These are phyloP conservation scores for Caradrina kadenii DNA, from an alignment of 2,888 invertebrate genomes.

Conservation along the genomic window DNA sequence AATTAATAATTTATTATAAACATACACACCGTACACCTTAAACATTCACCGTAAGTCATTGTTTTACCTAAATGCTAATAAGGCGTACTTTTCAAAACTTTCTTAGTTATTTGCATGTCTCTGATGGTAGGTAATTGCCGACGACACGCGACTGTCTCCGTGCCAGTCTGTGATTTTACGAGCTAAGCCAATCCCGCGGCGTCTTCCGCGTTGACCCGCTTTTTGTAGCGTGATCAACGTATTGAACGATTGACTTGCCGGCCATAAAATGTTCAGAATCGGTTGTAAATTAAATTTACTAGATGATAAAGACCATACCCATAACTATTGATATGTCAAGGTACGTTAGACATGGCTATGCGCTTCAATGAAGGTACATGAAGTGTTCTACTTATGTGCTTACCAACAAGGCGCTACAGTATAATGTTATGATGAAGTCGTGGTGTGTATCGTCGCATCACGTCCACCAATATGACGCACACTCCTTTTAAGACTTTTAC, in stretches of 20 bases:
- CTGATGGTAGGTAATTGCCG: conserved; percentile 54
- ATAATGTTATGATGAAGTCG: conserved; percentile 67
- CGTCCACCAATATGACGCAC: conserved; percentile 66
- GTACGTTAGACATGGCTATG: conserved; percentile 26
- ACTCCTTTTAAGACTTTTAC: conserved; percentile 37
- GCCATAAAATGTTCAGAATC: conserved; percentile 48
- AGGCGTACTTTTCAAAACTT: conserved; percentile 58
- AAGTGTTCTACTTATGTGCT: conserved; percentile 50
- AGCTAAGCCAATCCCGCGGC: conserved; percentile 51
- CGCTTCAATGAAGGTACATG: conserved; percentile 63
- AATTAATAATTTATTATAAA: conserved; percentile 8
- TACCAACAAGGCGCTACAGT: conserved; percentile 72
- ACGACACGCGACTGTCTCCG: conserved; percentile 63
- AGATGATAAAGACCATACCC: not conserved
- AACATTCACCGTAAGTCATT: conserved; percentile 12
- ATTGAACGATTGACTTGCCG: conserved; percentile 44
- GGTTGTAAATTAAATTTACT: conserved; percentile 33
- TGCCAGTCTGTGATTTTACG: conserved; percentile 63
- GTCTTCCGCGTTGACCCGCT: conserved; percentile 62
- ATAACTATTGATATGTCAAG: conserved; percentile 9
- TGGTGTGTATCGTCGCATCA: conserved; percentile 50
- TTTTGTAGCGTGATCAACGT: conserved; percentile 52
- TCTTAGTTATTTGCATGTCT: conserved; percentile 65
- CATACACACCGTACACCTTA: not conserved
- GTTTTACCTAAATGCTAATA: conserved; percentile 42